Base-by-base conservation (phyloP, 2,113 vertebrate genomes). In the Paraplagusia blochii region DNA sequence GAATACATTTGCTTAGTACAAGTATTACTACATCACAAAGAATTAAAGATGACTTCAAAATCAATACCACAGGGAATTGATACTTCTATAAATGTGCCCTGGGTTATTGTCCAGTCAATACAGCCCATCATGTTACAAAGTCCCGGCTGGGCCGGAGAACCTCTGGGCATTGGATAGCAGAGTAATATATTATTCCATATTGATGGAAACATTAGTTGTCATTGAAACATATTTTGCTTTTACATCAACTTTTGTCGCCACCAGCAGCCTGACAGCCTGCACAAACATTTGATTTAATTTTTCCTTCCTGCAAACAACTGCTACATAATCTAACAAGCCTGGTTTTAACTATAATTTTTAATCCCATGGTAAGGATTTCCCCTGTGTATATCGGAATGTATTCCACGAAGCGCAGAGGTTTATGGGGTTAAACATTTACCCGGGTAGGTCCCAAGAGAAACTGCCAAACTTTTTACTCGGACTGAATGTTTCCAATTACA, bases 21-120 rank as follows among this genome's bases (percentile, higher is more conserved):
- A 29, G 22, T 29, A 29, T 29, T 29, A 4, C 22, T 29, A 29
- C 22, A 29, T 29, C 22, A 29, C 22, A n/a, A n/a, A n/a, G n/a
- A n/a, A n/a, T n/a, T 35, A 38, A 65, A 46, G 53, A 74, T 29
- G 62, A 58, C 72, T 61, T 63, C 52, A 58, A 82, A 79, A 76
- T 77, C 71, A 72, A 78, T 83, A 66, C 10, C 33, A 58, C 58
- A 35, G 58, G 47, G 70, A 77, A 76, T 77, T 79, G 63, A 79
- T 81, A 62, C 67, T 75, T 63, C 65, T 65, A 65, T 73, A 72
- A 63, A 75, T 58, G 51, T 54, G 58, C 63, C 54, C 14, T 11
- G 66, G 72, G 65, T 75, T 82, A 82, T 75, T 79, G 67, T 49
- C 48, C 38, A 14, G 74, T 82, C 66, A 43, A 79, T 78, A 57